These are phyloP conservation scores for Hylomyscus alleni DNA, from an alignment of 2,797 vertebrate genomes.

Conservation along the genomic window DNA sequence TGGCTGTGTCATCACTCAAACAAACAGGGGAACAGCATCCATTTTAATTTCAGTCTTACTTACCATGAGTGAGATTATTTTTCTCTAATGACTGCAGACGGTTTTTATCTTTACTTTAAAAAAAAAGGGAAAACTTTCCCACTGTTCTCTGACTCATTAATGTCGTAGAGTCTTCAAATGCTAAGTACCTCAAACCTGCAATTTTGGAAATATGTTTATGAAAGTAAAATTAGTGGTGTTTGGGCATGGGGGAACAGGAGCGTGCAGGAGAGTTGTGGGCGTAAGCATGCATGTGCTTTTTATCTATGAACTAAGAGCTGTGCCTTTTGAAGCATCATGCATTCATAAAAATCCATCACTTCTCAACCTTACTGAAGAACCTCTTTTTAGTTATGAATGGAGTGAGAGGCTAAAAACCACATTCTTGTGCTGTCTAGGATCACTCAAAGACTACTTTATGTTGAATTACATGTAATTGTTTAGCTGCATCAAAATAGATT, in stretches of 20 bases:
- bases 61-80: conserved; percentile 79
- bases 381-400: conserved; percentile 78
- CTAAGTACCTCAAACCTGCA: conserved; percentile 64
- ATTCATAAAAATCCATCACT: conserved; percentile 70
- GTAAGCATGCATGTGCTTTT: not conserved
- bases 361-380: conserved; percentile 67
- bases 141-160: conserved; percentile 53
- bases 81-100: conserved; percentile 77
- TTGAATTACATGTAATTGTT: conserved; percentile 80
- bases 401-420: conserved; percentile 70
- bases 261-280: not conserved
- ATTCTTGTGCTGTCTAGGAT: conserved; percentile 70
- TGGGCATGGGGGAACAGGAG: not conserved
- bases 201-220: conserved; percentile 79
- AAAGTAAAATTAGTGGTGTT: conserved; percentile 71
- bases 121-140: conserved; percentile 60
- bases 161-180: conserved; percentile 70
- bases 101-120: conserved; percentile 76
- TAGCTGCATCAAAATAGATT: conserved; percentile 73
- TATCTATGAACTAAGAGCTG: conserved; percentile 64
- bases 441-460: conserved; percentile 77
- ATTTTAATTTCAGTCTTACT: conserved; percentile 85
- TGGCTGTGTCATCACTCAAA: conserved; percentile 79
- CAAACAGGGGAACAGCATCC: conserved; percentile 70
- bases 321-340: conserved; percentile 44